Percentiles rank a stretch among this genome's conserved stretches.
Conservation (phyloP, 2,888 invertebrate species). For the Xanthorhoe spadicearia region DNA sequence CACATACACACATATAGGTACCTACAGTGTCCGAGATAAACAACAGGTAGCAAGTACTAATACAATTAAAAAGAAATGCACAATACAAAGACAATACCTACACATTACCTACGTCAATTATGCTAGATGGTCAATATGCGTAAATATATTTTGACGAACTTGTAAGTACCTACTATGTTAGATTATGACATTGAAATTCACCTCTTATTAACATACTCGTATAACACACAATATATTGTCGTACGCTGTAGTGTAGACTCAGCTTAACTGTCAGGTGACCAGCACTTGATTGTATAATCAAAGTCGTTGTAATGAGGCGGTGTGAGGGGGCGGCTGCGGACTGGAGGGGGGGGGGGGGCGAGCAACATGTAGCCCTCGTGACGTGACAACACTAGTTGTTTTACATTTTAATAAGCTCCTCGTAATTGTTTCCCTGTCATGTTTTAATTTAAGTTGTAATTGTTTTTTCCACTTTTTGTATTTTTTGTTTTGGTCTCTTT, state of each 20-base stretch:
- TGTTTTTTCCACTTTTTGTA: neutral
- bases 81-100: no score
- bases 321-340: neutral
- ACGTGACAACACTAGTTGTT: conserved; percentile 8
- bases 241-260: neutral
- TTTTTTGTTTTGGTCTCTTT: neutral
- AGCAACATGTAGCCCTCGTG: neutral
- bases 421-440: neutral
- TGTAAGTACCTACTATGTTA: no score
- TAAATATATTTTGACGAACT: no score
- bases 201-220: neutral
- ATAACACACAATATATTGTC: neutral
- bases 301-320: neutral
- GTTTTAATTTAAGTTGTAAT: neutral
- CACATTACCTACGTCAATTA: no score
- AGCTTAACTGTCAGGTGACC: neutral
- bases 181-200: no score
- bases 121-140: no score
- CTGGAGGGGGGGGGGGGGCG: neutral
- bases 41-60: no score
- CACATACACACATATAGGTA: no score
- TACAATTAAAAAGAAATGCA: no score
- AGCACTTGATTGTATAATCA: neutral
- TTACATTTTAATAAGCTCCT: conserved; percentile 9
- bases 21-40: no score